Evolutionary conservation across 2,113 vertebrate species (phyloP), one percentile per base, ranked within the genome.

Genomic region (Tupaia tana): DNA sequence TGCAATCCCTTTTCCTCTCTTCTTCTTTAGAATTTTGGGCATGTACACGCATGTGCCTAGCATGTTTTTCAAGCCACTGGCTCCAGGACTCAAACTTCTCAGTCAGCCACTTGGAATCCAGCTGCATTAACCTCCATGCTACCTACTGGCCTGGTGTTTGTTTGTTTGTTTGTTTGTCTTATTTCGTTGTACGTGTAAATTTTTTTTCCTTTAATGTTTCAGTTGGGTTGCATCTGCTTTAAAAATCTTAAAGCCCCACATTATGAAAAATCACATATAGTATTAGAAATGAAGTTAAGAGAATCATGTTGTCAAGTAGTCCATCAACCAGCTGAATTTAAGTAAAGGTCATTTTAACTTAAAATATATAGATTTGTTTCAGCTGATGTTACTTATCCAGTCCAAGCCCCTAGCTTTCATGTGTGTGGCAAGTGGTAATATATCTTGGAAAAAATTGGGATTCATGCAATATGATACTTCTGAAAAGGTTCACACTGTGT

Each of bases 401-500:
- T 85, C 64, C 29, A 96, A 97, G 61, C 22, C 1, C 34, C 89
- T 69, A 24, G 8, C 27, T 91, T 95, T 88, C 73, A 54, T 88
- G 83, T 86, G 87, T 95, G 93, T 91, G 87, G 81, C 59, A 93
- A 80, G n/a, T 6, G 92, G 74, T 56, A 92, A 96, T 71, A 66
- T 73, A 79, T 61, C 43, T 95, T 88, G 31, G 52, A 67, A 96
- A 43, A 96, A 96, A 97, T 92, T 80, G 79, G 70, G 63, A 89
- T 69, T 69, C 71, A 29, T 89, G 96, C 24, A 96, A 98, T 29
- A 85, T n/a, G 94, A 98, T 97, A 94, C 69, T 85, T 93, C 81
- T 93, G 75, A 88, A 95, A 95, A 90, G 64, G 54, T 89, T 97
- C 75, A 61, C 97, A 97, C 96, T 96, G 80, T 96, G 95, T 97